phyloP scores from a whole-genome alignment of 2,113 vertebrate genomes.

The Oenanthe melanoleuca region DNA sequence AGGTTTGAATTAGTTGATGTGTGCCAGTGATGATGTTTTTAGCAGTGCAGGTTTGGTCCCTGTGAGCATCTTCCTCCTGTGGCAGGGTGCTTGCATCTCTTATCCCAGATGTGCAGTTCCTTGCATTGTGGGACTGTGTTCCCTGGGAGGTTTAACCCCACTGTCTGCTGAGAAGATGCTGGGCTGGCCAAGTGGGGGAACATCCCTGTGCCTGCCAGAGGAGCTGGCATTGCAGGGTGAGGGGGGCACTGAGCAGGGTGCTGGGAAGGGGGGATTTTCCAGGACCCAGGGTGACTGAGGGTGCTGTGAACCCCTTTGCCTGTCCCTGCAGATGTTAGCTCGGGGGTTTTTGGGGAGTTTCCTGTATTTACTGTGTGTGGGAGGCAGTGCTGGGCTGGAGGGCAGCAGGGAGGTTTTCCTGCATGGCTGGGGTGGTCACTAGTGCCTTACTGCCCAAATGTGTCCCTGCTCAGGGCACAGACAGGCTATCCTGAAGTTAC shows the following conservation, averaged over 20 bases:
- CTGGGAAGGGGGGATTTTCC: not conserved
- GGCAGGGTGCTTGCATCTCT: fast-evolving
- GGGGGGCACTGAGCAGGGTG: fast-evolving
- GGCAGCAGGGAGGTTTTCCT: fast-evolving
- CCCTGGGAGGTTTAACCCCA: fast-evolving
- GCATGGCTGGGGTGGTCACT: fast-evolving
- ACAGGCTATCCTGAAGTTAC: fast-evolving
- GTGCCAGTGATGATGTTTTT: not conserved
- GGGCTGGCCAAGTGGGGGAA: not conserved
- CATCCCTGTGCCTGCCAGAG: not conserved
- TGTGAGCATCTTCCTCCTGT: not conserved
- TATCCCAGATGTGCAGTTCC: fast-evolving
- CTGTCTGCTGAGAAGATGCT: fast-evolving
- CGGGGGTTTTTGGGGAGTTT: not conserved
- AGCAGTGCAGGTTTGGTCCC: not conserved
- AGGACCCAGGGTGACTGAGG: fast-evolving
- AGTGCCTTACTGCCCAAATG: not conserved
- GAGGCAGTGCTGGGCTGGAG: fast-evolving
- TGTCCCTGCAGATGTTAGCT: not conserved
- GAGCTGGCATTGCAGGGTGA: not conserved
- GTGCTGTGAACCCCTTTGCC: fast-evolving
- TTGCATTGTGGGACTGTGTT: fast-evolving
- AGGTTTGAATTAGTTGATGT: no score
- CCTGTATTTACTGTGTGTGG: not conserved
- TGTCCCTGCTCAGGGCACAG: not conserved